Evolutionary conservation across 1,140 invertebrate genomes (phyloP), one percentile per base, ranked within the genome.

Genomic region (Drosophila elegans): DNA sequence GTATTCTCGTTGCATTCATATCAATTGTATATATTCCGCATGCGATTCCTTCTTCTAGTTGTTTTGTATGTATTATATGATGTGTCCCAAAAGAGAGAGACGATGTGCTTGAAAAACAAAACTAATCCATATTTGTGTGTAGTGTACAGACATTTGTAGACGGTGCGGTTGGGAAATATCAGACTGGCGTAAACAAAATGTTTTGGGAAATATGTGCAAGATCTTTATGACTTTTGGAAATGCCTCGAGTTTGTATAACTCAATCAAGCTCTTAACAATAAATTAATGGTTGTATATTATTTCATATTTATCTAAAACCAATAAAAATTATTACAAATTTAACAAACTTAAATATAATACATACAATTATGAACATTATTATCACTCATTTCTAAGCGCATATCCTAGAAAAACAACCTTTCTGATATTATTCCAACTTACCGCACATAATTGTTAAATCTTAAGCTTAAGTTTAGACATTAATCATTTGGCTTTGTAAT

Each of bases 1-100:
- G 61, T 80, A 64, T 74, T 62, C 68, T 55, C 46, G 53, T 46
- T 69, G 84, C 83, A 89, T 89, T 77, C 56, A 66, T 48, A 21
- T 27, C 52, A 44, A n/a, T 49, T 55, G 48, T 56, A 61, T 41
- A 54, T 36, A 73, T 41, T 49, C 44, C 42, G 68, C 68, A 72
- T 72, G 68, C 21, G 4, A 36, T 61, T 56, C 45, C 54, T 46
- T 44, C 16, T 75, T 44, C 16, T 75, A 75, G 39, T 42, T 72
- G 46, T 73, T 21, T 21, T 21, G 16, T 21, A 21, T 21, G 16
- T 21, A 46, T 61, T 44, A 56, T 49, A 46, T 61, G 51, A 56
- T 49, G 9, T 71, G 68, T 71, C 68, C 67, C 7, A 9, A 73
- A 9, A 73, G 68, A 73, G 69, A 73, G 68, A 53, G 53, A 13